phyloP scores from a whole-genome alignment of 2,888 invertebrate genomes.

The Zootermopsis nevadensis region DNA sequence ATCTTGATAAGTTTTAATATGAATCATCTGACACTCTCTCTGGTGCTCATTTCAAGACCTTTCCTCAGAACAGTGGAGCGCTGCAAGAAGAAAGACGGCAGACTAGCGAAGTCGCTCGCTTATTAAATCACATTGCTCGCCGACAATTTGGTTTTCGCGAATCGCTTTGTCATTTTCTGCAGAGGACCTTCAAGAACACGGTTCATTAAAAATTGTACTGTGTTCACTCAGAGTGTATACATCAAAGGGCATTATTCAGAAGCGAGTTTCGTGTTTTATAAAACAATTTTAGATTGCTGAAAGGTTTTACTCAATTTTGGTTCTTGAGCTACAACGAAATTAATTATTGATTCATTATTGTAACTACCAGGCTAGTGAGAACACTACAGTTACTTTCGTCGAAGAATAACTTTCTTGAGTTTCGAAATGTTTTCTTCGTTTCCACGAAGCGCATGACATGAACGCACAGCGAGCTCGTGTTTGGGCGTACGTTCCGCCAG shows the following conservation, averaged over 20 bases:
- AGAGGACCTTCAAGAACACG: background rate
- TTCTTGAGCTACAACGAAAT: background rate
- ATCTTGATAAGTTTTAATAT: background rate
- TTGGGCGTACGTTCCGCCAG: too few species aligned
- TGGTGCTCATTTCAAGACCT: background rate
- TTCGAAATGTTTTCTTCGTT: too few species aligned
- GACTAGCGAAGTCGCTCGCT: background rate
- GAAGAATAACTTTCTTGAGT: too few species aligned
- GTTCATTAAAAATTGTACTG: background rate
- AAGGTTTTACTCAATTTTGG: background rate
- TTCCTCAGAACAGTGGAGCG: background rate
- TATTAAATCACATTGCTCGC: background rate
- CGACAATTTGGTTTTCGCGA: conserved; percentile 7
- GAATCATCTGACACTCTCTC: background rate
- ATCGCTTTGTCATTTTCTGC: background rate
- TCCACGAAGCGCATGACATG: too few species aligned
- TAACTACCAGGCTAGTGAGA: too few species aligned
- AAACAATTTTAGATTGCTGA: background rate
- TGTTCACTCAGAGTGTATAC: background rate
- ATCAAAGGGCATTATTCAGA: background rate
- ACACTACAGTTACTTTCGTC: too few species aligned
- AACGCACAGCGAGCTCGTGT: too few species aligned
- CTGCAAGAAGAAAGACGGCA: background rate
- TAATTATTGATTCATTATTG: background rate
- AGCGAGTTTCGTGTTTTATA: background rate